A percentile compares a stretch with the other conserved stretches of the same genome.
phyloP scores from a whole-genome alignment of 2,888 invertebrate genomes.

The Omphaloscelis lunosa region DNA sequence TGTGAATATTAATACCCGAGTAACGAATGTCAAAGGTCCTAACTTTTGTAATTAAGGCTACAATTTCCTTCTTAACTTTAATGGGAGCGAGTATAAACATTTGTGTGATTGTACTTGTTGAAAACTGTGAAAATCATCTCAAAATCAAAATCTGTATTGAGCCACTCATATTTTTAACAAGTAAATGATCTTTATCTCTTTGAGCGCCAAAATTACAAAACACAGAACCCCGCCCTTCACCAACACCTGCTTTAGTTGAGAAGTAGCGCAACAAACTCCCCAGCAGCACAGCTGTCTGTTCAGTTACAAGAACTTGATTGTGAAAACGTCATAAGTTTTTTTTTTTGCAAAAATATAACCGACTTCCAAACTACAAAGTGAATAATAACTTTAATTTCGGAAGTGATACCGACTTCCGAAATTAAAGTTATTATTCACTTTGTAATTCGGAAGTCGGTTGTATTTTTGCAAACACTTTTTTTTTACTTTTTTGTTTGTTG shows the following conservation, averaged over 20 bases:
- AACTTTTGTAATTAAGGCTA: slow-evolving; percentile 65
- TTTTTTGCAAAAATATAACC: too few species aligned
- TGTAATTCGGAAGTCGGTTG: too few species aligned
- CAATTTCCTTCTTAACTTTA: slow-evolving; percentile 47
- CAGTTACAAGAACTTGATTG: background rate
- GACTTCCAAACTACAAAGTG: too few species aligned
- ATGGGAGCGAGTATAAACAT: slow-evolving; percentile 29
- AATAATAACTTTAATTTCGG: too few species aligned
- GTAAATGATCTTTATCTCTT: background rate
- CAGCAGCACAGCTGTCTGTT: background rate
- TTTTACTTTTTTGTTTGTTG: too few species aligned
- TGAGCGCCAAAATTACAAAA: background rate
- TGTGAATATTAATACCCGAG: slow-evolving; percentile 69
- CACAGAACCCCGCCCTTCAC: background rate
- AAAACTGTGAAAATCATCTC: background rate
- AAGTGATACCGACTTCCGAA: too few species aligned
- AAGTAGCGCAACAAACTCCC: background rate
- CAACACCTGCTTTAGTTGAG: background rate
- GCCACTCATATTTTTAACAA: background rate
- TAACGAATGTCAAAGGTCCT: slow-evolving; percentile 63
- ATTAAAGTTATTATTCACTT: too few species aligned
- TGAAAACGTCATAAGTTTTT: too few species aligned
- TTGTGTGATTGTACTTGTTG: slow-evolving; percentile 14
- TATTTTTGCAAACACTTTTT: too few species aligned
- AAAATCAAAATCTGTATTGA: background rate